Percentiles rank a stretch among this genome's conserved stretches.
phyloP scores from a whole-genome alignment of 2,113 vertebrate genomes.

The Paradoxurus hermaphroditus region DNA sequence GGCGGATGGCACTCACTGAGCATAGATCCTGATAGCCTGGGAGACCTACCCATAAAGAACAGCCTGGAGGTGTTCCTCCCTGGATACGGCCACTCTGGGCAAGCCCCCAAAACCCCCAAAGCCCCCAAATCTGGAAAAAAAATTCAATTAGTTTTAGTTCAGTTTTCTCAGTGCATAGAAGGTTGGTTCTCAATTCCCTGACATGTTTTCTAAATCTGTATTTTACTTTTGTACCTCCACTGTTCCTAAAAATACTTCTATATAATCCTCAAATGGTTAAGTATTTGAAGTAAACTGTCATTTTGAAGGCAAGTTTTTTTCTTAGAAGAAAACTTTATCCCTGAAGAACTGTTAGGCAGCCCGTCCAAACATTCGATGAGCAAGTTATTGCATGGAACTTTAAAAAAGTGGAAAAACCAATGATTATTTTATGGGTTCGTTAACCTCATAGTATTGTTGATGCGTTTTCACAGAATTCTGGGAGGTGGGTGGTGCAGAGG shows the following conservation, averaged over 20 bases:
- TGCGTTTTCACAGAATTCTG: neutral
- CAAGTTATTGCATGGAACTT: neutral
- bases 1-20: conserved; percentile 58
- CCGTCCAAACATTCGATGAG: neutral
- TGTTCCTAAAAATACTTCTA: neutral
- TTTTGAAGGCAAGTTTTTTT: conserved; percentile 20
- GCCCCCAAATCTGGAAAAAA: neutral
- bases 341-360: neutral
- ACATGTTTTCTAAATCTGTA: neutral
- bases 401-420: neutral
- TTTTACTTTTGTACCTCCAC: neutral
- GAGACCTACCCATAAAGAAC: neutral
- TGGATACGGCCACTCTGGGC: neutral
- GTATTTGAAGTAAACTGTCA: neutral
- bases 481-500: neutral
- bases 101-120: neutral
- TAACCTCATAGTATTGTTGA: neutral
- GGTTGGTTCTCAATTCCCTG: neutral
- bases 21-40: neutral
- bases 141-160: neutral
- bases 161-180: neutral
- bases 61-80: neutral
- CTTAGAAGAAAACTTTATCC: neutral
- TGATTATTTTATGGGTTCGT: neutral
- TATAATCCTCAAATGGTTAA: neutral